Conservation (phyloP, 2,113 vertebrate species). For the Etheostoma cragini region DNA sequence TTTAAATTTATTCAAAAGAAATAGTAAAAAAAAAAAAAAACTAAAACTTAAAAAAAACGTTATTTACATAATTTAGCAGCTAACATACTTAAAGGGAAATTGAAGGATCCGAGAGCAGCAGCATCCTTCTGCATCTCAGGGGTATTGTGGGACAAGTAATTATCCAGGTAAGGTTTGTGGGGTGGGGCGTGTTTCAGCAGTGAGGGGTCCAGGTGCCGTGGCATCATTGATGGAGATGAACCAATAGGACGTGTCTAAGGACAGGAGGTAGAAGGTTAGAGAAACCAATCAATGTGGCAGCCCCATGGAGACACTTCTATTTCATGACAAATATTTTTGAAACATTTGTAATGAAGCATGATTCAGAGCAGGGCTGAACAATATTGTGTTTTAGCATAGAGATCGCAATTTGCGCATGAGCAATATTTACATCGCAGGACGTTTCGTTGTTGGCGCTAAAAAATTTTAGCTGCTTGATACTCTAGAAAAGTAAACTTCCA, state of each 20-base stretch:
- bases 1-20: not conserved
- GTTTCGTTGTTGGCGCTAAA: too few species aligned
- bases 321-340: not conserved
- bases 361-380: too few species aligned
- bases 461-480: too few species aligned
- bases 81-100: conserved; percentile 92
- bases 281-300: not conserved
- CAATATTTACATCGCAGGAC: too few species aligned
- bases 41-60: not conserved
- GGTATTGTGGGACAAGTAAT: conserved; percentile 89
- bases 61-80: not conserved
- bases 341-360: not conserved
- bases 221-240: conserved; percentile 94
- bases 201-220: conserved; percentile 93
- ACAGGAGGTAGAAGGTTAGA: not conserved
- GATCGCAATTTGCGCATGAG: too few species aligned
- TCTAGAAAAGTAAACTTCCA: too few species aligned
- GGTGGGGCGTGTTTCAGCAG: conserved; percentile 92
- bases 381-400: too few species aligned
- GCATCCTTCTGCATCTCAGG: conserved; percentile 95
- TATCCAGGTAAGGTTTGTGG: conserved; percentile 93
- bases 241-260: conserved; percentile 90
- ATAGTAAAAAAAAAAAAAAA: not conserved
- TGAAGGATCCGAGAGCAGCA: conserved; percentile 89
- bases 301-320: not conserved